Conservation (phyloP, 1,140 invertebrate species). For the Atta colombica region DNA sequence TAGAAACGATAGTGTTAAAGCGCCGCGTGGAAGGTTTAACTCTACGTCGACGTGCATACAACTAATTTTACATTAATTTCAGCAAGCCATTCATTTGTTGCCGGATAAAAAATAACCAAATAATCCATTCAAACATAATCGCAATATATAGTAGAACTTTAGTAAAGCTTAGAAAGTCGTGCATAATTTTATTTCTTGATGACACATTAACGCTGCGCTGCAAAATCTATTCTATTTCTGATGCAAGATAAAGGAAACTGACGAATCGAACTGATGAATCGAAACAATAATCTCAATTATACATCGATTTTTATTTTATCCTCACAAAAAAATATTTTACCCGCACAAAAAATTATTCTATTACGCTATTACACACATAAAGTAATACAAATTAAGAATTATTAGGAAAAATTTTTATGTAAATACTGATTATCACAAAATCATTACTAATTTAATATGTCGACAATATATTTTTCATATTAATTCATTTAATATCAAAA, state of each 20-base stretch:
- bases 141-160: not conserved
- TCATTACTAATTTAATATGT: constrained; percentile 16
- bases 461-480: not conserved
- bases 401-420: not conserved
- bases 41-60: not conserved
- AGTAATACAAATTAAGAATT: not conserved
- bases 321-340: not conserved
- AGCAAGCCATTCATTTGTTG: not conserved
- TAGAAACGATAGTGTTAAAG: constrained; percentile 76
- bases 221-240: not conserved
- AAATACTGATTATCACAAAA: not conserved
- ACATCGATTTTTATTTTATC: not conserved
- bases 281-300: not conserved
- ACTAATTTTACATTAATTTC: constrained; percentile 71
- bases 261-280: not conserved
- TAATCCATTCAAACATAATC: not conserved
- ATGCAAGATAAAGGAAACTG: not conserved
- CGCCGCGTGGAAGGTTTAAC: constrained; percentile 41
- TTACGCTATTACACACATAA: not conserved
- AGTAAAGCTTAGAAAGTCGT: not conserved
- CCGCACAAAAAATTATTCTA: not conserved
- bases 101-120: constrained; percentile 19
- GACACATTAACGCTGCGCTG: not conserved
- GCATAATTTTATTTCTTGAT: not conserved
- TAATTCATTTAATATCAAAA: constrained; percentile 13